These are phyloP conservation scores for Graptemys geographica DNA, from an alignment of 2,797 vertebrate species.

Conservation along the genomic window DNA sequence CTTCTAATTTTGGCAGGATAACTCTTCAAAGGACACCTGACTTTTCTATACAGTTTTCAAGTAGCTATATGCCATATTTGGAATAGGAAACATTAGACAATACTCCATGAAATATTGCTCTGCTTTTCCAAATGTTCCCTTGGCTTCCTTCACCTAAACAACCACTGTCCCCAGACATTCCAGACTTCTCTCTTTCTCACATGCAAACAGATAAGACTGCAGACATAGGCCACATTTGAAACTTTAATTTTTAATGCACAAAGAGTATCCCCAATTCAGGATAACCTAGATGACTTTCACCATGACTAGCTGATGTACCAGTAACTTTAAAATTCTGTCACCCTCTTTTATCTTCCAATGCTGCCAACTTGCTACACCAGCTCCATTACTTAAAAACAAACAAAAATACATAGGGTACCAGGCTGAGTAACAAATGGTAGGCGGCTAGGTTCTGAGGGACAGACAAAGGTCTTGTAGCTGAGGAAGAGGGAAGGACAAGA, in stretches of 20 bases:
- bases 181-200: not conserved
- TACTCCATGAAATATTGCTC: not conserved
- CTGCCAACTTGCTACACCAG: not conserved
- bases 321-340: not conserved
- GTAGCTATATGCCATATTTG: not conserved
- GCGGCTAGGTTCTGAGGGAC: not conserved
- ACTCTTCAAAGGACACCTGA: not conserved
- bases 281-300: not conserved
- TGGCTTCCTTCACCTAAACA: not conserved
- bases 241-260: not conserved
- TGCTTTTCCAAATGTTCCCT: not conserved
- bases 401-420: not conserved
- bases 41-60: not conserved
- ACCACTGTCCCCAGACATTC: not conserved
- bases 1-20: not conserved
- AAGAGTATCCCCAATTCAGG: not conserved
- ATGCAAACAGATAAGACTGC: not conserved
- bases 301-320: not conserved
- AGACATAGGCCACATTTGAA: not conserved
- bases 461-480: not conserved
- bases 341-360: not conserved
- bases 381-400: not conserved
- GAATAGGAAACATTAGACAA: not conserved
- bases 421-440: not conserved
- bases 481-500: not conserved